Base-by-base conservation (phyloP, 2,797 vertebrate species). In the Poeciliopsis presidionis region DNA sequence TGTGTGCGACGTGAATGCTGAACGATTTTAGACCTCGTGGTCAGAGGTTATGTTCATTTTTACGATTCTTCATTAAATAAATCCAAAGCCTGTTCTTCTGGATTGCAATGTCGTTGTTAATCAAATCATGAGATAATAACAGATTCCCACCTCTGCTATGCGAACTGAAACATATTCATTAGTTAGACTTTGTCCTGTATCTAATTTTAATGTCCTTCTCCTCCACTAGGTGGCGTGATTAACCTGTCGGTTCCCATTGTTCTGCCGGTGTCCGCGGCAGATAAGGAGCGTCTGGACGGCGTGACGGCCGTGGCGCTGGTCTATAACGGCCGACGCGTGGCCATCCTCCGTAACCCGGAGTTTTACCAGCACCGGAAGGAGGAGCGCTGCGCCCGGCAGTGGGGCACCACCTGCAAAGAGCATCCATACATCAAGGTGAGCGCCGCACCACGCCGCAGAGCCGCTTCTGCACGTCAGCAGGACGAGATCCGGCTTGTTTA, bases 381-480 rank as follows among this genome's bases (percentile, higher is more conserved):
- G 85, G 98, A 99, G 36, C 97, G 98, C 30, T 99, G 97, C 73
- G 97, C 98, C 69, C 95, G 98, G 57, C 98, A 99, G 67, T 99
- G 98, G 98, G 98, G 98, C 65, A 99, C 98, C 0, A 97, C 96
- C 0, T 99, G 98, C 95, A 98, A 97, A 90, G 97, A 97, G n/a
- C 98, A 99, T 88, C 98, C 98, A 0, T 98, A 99, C 87, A 99
- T 99, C 90, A 99, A 99, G 97, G 98, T 98, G 76, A 81, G 85
- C 61, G 25, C 12, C 18, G 20, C 33, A 30, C 30, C 30, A 30
- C 30, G 33, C 33, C 33, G 33, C 33, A 36, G 33, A 36, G 83
- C 85, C 82, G 67, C 73, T 76, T 75, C 77, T 45, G 82, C 81
- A 39, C 53, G 75, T 74, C 51, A 5, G 59, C 70, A 77, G 81